Percentiles rank a stretch among this genome's conserved stretches.
Conservation (phyloP, 2,797 vertebrate genomes). For the Morus bassanus region DNA sequence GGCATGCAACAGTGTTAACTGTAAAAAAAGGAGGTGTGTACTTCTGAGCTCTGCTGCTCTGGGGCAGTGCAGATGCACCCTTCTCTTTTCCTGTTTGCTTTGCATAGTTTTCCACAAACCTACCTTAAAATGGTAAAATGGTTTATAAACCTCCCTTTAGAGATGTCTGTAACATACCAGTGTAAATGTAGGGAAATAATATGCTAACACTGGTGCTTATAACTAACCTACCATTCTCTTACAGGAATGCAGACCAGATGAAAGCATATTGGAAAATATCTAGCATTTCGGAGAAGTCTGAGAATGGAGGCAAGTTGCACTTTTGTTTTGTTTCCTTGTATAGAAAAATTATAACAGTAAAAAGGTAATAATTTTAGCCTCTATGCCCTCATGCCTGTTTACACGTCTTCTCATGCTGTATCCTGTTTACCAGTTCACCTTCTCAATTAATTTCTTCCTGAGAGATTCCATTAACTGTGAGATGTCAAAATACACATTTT, state of each 20-base stretch:
- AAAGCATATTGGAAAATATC: constrained; percentile 95
- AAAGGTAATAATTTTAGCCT: not conserved
- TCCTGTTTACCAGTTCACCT: not conserved
- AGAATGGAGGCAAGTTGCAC: constrained; percentile 88
- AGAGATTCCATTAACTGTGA: not conserved
- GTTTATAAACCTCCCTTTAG: not conserved
- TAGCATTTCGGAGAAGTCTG: constrained; percentile 94
- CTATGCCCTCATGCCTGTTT: not conserved
- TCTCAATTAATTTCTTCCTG: not conserved
- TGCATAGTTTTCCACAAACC: not conserved
- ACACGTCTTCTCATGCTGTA: not conserved
- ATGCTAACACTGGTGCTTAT: not conserved
- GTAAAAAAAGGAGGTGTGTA: not conserved
- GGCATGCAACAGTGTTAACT: not conserved
- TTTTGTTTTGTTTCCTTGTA: not conserved
- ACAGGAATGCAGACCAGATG: constrained; percentile 93
- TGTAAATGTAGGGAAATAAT: not conserved
- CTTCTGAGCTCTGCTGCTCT: not conserved
- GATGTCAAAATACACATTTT: not conserved
- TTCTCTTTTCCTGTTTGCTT: not conserved
- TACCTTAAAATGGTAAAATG: not conserved
- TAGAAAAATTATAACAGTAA: not conserved
- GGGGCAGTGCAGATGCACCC: not conserved
- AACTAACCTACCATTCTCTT: not conserved
- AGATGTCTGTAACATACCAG: not conserved